Conservation (phyloP, 2,888 invertebrate genomes). For the Drosophila emarginata region DNA sequence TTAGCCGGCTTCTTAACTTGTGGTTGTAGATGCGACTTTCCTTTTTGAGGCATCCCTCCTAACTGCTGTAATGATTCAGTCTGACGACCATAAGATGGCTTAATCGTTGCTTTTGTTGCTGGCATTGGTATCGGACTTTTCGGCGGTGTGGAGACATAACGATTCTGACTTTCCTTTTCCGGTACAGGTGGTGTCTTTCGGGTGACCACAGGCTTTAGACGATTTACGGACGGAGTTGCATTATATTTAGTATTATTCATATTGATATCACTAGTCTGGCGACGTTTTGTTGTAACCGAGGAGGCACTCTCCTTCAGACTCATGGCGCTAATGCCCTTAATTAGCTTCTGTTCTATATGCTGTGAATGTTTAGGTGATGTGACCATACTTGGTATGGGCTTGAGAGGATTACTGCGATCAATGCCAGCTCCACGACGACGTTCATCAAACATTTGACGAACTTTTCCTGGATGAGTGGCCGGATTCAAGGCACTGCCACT, state of each 20-base stretch:
- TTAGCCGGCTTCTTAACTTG: conserved; percentile 19
- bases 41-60: background rate
- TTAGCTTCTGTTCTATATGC: conserved; percentile 39
- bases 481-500: conserved; percentile 2
- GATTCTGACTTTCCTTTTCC: conserved; percentile 22
- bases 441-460: conserved; percentile 94
- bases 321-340: conserved; percentile 66
- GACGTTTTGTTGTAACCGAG: conserved; percentile 15
- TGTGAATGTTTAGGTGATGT: conserved; percentile 35
- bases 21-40: background rate
- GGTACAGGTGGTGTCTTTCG: conserved; percentile 72
- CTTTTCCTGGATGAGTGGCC: conserved; percentile 80
- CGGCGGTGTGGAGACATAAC: conserved; percentile 19
- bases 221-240: conserved; percentile 48
- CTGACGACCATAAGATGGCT: background rate
- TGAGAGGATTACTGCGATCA: conserved; percentile 91
- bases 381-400: conserved; percentile 85
- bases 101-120: conserved; percentile 5
- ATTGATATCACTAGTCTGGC: conserved; percentile 53
- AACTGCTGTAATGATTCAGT: background rate
- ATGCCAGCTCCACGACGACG: conserved; percentile 89
- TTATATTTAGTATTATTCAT: conserved; percentile 63
- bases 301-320: conserved; percentile 55
- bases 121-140: conserved; percentile 22
- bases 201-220: conserved; percentile 80